Conservation (phyloP, 1,140 invertebrate genomes). For the Conus ventricosus region DNA sequence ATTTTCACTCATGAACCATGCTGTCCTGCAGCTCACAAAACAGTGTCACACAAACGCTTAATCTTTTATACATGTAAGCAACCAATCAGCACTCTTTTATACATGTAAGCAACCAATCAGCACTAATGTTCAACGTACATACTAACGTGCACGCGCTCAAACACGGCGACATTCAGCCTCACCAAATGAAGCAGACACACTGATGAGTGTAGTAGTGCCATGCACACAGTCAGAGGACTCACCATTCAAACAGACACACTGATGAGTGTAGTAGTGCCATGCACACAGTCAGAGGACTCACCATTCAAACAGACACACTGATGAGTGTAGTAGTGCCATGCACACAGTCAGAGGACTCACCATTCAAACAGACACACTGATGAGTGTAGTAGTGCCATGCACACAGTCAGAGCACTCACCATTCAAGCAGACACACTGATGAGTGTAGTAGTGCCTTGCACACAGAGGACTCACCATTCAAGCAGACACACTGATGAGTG, state of each 20-base stretch:
- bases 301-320: slow-evolving; percentile 90
- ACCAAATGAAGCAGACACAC: too few relatives aligned
- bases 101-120: too few relatives aligned
- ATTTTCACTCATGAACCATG: too few relatives aligned
- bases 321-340: slow-evolving; percentile 85
- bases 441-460: slow-evolving; percentile 82
- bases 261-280: slow-evolving; percentile 84
- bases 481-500: slow-evolving; percentile 87
- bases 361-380: slow-evolving; percentile 88
- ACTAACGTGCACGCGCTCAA: too few relatives aligned
- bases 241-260: slow-evolving; percentile 89
- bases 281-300: slow-evolving; percentile 81
- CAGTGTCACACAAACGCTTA: too few relatives aligned
- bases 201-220: too few relatives aligned
- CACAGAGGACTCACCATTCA: slow-evolving; percentile 79
- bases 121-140: too few relatives aligned
- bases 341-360: slow-evolving; percentile 81
- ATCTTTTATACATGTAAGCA: too few relatives aligned
- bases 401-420: slow-evolving; percentile 81
- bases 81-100: too few relatives aligned
- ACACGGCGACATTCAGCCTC: too few relatives aligned
- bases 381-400: slow-evolving; percentile 86
- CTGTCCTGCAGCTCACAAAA: too few relatives aligned
- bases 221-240: slow-evolving; percentile 61
- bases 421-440: slow-evolving; percentile 88